Evolutionary conservation across 2,797 vertebrate species (phyloP), one percentile per base, ranked within the genome.

Genomic region (Glyptemys insculpta): DNA sequence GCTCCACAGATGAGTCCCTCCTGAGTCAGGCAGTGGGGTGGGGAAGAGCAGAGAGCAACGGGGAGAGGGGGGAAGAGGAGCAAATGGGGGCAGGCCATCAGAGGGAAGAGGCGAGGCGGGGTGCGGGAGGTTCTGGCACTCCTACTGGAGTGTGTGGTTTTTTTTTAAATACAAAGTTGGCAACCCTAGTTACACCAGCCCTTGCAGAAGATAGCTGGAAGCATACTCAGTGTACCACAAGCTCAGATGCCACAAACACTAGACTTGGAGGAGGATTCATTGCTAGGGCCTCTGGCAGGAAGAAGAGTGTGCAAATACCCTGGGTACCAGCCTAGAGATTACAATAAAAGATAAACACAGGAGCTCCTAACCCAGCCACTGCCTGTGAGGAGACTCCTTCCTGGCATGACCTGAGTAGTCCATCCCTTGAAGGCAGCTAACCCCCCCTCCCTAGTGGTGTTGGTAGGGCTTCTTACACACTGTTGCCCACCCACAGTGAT

Each of bases 221-320:
- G 91, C 21, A 41, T 41, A 10, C 19, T 41, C 8, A 25, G n/a
- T 12, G 37, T 41, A 41, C 16, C 21, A 12, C 81, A 80, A 94
- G 78, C 54, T 91, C 80, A 72, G 93, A 81, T 44, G 47, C 76
- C 68, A 96, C 94, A 96, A 96, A 91, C 80, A n/a, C 50, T 74
- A 52, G 74, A 9, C 47, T 84, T 23, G 54, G 0, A 0, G 74
- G 76, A 90, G 80, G 68, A 79, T 96, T 95, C 41, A 44, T 85
- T 87, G 83, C 87, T 91, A 25, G 5, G 86, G 50, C 44, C 94
- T 92, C 93, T 89, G 93, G 81, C 47, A 95, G 86, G 96, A 91
- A 93, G 90, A 59, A 41, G 79, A 41, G 53, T 54, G 23, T 25
- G n/a, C 87, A 93, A 72, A 16, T 50, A 53, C 92, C 86, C 10